A percentile compares a stretch with the other conserved stretches of the same genome.
Evolutionary conservation across 2,113 vertebrate genomes (phyloP).

Genomic region (Toxostoma redivivum): DNA sequence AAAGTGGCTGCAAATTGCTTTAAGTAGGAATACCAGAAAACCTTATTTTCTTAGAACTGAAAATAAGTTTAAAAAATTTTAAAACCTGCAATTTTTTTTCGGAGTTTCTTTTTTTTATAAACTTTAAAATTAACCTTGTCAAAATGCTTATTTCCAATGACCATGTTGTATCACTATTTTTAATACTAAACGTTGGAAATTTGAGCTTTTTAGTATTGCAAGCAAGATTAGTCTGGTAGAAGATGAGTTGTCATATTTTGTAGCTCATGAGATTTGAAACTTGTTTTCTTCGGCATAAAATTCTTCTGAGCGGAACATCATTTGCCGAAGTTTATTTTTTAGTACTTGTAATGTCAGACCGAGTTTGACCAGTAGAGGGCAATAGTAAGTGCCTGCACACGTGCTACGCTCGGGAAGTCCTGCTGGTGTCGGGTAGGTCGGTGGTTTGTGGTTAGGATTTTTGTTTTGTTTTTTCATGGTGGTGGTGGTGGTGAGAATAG

Average conservation of each 20-base stretch:
- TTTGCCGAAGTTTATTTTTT: neutral
- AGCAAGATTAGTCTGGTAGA: neutral
- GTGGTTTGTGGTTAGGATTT: neutral
- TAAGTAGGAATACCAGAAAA: neutral
- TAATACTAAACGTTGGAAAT: fast-evolving
- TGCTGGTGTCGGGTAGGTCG: neutral
- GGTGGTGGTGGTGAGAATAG: neutral
- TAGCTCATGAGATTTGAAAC: neutral
- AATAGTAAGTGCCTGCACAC: neutral
- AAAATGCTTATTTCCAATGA: neutral
- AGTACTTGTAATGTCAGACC: neutral
- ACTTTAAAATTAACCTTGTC: neutral
- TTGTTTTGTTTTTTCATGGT: neutral
- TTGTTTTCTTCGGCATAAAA: neutral
- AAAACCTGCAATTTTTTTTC: neutral
- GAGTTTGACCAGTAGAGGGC: constrained; percentile 34
- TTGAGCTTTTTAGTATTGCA: neutral
- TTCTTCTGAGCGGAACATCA: neutral
- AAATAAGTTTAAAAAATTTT: neutral
- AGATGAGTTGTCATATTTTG: neutral
- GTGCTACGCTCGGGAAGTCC: fast-evolving
- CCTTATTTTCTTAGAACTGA: neutral
- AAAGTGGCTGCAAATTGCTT: neutral
- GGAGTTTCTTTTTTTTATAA: neutral
- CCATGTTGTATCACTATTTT: neutral